Evolutionary conservation across 1,140 invertebrate genomes (phyloP).

Genomic region (Drosophila repleta): DNA sequence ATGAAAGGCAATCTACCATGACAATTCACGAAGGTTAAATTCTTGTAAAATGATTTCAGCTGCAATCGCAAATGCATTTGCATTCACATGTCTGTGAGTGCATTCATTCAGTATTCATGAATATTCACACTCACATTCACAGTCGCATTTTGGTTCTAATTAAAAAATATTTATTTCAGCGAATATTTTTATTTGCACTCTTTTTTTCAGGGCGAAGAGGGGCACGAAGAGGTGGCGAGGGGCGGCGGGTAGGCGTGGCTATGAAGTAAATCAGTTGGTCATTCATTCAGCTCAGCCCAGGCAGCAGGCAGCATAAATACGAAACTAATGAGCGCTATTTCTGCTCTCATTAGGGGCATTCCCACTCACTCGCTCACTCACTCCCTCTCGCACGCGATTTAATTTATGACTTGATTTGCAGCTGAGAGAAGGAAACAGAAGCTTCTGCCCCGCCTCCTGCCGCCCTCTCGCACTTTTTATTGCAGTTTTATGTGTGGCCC

Average conservation of each 20-base stretch:
- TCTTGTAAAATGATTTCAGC: conserved; percentile 71
- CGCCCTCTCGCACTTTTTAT: conserved; percentile 19
- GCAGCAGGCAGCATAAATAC: conserved; percentile 46
- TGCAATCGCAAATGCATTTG: background rate
- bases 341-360: conserved; percentile 38
- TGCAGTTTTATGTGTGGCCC: conserved; percentile 10
- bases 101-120: background rate
- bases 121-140: conserved; percentile 10
- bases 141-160: conserved; percentile 31
- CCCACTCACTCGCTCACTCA: background rate
- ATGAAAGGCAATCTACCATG: conserved; percentile 69
- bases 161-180: conserved; percentile 54
- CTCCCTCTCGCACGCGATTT: conserved; percentile 14
- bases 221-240: background rate
- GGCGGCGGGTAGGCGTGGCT: background rate
- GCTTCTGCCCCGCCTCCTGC: background rate
- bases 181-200: background rate
- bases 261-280: conserved; percentile 9
- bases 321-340: conserved; percentile 47
- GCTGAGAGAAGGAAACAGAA: background rate
- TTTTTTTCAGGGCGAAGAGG: background rate
- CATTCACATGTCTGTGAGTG: background rate
- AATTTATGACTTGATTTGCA: conserved; percentile 50
- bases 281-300: no score
- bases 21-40: conserved; percentile 78